Percentiles rank a stretch among this genome's conserved stretches.
Evolutionary conservation across 2,888 invertebrate species (phyloP).

Genomic region (Xestobium rufovillosum): DNA sequence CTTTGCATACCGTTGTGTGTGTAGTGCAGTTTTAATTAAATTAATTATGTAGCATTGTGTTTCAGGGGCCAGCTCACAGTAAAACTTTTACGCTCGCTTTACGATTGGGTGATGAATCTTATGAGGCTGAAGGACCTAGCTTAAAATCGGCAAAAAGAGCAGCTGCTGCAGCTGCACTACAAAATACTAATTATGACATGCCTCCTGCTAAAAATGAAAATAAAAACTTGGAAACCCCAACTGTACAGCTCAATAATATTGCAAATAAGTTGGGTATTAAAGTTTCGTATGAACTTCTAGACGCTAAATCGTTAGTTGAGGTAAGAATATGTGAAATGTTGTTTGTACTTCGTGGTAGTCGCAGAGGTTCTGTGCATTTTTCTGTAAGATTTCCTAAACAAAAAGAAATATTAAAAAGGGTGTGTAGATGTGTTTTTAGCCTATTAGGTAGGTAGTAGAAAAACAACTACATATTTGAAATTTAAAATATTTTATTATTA

Average conservation of each 20-base stretch:
- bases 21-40: no score
- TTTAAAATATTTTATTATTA: no score
- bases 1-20: no score
- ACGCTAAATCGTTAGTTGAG: conserved; percentile 10
- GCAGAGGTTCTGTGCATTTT: conserved; percentile 6
- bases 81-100: conserved; percentile 31
- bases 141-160: conserved; percentile 33
- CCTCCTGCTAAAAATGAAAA: conserved; percentile 27
- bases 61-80: conserved; percentile 34
- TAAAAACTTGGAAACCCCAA: conserved; percentile 28
- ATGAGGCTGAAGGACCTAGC: conserved; percentile 28
- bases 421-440: background rate
- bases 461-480: conserved; percentile 6
- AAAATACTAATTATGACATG: conserved; percentile 30
- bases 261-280: conserved; percentile 32
- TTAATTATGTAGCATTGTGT: no score
- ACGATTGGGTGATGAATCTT: conserved; percentile 33
- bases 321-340: conserved; percentile 11
- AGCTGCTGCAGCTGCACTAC: conserved; percentile 30
- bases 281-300: conserved; percentile 28
- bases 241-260: conserved; percentile 35
- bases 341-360: conserved; percentile 3
- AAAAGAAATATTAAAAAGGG: conserved; percentile 18
- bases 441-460: conserved; percentile 11
- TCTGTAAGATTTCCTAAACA: conserved; percentile 11